Conservation (phyloP, 1,140 invertebrate species). For the Solenopsis invicta region DNA sequence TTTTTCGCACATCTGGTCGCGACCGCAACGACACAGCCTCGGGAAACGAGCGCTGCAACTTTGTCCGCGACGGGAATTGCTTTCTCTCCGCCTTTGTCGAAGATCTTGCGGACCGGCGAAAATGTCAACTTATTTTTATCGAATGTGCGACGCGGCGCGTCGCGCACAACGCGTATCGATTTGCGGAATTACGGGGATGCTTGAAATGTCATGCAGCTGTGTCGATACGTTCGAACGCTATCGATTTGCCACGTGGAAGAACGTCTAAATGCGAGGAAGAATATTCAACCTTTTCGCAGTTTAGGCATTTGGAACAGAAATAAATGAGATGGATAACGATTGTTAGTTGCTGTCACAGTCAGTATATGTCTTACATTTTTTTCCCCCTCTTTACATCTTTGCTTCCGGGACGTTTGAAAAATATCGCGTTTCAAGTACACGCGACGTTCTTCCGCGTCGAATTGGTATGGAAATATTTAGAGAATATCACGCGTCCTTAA, state of each 20-base stretch:
- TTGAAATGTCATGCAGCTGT: conserved; percentile 47
- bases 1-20: conserved; percentile 16
- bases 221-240: not conserved
- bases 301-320: not conserved
- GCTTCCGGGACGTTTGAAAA: not conserved
- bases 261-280: not conserved
- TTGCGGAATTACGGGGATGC: conserved; percentile 37
- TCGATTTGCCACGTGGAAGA: not conserved
- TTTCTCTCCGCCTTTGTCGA: conserved; percentile 44
- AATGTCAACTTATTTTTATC: conserved; percentile 64
- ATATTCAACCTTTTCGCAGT: not conserved
- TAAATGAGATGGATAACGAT: not conserved
- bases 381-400: too few relatives aligned
- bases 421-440: not conserved
- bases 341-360: not conserved
- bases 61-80: conserved; percentile 27
- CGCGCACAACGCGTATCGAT: conserved; percentile 52
- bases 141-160: not conserved
- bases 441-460: not conserved
- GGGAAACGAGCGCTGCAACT: conserved; percentile 25
- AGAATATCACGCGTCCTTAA: conserved; percentile 14
- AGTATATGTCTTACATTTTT: too few relatives aligned
- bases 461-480: conserved; percentile 29
- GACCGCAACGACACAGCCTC: not conserved
- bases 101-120: conserved; percentile 39